These are phyloP conservation scores for Electrona antarctica DNA, from an alignment of 2,113 vertebrate genomes.

Conservation along the genomic window DNA sequence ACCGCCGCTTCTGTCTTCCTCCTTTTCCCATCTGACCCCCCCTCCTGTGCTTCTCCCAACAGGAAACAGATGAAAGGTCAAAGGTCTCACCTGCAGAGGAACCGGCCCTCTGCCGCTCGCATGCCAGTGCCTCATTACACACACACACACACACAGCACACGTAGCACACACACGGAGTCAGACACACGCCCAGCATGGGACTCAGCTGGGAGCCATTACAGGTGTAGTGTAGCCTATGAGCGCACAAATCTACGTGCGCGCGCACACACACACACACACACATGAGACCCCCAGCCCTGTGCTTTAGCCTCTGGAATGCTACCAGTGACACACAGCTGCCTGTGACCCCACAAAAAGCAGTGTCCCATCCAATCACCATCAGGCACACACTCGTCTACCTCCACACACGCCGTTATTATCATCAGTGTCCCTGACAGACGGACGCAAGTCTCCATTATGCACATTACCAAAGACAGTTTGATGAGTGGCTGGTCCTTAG, in stretches of 20 bases:
- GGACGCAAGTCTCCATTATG: conserved; percentile 59
- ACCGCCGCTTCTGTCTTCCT: conserved; percentile 7
- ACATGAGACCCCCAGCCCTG: conserved; percentile 23
- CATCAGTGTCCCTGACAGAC: conserved; percentile 57
- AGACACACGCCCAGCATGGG: neutral
- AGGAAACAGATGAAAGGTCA: conserved; percentile 83
- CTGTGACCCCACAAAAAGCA: conserved; percentile 67
- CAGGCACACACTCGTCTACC: conserved; percentile 60
- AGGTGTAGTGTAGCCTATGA: conserved; percentile 63
- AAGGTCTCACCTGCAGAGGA: conserved; percentile 84
- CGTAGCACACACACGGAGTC: neutral
- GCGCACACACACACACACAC: conserved; percentile 6
- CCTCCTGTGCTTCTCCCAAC: conserved; percentile 55
- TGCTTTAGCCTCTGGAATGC: conserved; percentile 38
- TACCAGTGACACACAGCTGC: conserved; percentile 61
- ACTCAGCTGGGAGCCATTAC: conserved; percentile 84
- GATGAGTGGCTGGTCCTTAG: conserved; percentile 58
- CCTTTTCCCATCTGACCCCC: conserved; percentile 38
- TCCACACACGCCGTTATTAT: conserved; percentile 57
- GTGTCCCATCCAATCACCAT: conserved; percentile 80
- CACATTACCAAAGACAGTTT: conserved; percentile 61
- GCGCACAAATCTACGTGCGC: neutral
- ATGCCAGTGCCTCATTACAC: conserved; percentile 79
- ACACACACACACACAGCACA: conserved; percentile 38
- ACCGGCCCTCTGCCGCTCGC: conserved; percentile 77